Evolutionary conservation across 2,888 invertebrate species (phyloP).

Genomic region (Lycaena phlaeas): DNA sequence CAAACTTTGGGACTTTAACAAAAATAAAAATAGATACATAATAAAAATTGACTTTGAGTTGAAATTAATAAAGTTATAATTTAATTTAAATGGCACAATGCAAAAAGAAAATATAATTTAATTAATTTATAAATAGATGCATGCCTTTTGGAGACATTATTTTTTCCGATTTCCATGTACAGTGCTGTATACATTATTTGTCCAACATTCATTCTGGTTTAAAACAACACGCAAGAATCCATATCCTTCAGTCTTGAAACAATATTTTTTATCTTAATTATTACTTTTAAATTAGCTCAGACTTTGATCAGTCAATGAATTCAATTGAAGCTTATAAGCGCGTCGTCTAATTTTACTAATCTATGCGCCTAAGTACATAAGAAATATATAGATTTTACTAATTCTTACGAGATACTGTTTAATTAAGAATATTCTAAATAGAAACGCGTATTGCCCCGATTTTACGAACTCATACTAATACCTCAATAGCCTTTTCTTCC

Average conservation of each 20-base stretch:
- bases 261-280: conserved; percentile 3
- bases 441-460: conserved; percentile 6
- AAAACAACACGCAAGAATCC: conserved; percentile 1
- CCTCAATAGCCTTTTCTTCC: neutral
- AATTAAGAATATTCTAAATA: conserved; percentile 4
- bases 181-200: no score
- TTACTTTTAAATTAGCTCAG: conserved; percentile 4
- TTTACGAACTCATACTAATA: neutral
- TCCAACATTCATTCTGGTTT: neutral
- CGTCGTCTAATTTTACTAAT: conserved; percentile 1
- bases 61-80: conserved; percentile 7
- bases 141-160: neutral
- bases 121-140: conserved; percentile 2
- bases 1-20: neutral
- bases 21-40: conserved; percentile 3
- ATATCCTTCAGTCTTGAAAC: conserved; percentile 8
- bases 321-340: conserved; percentile 1
- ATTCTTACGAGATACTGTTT: conserved; percentile 3
- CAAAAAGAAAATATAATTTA: conserved; percentile 5
- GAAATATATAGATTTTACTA: conserved; percentile 1
- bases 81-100: conserved; percentile 9
- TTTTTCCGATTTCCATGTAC: no score
- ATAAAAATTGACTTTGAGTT: conserved; percentile 5
- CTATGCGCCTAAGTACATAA: conserved; percentile 4
- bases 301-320: conserved; percentile 1